Percentiles rank a stretch among this genome's conserved stretches.
phyloP scores from a whole-genome alignment of 2,797 vertebrate genomes.

The Jordanella pulchra region DNA sequence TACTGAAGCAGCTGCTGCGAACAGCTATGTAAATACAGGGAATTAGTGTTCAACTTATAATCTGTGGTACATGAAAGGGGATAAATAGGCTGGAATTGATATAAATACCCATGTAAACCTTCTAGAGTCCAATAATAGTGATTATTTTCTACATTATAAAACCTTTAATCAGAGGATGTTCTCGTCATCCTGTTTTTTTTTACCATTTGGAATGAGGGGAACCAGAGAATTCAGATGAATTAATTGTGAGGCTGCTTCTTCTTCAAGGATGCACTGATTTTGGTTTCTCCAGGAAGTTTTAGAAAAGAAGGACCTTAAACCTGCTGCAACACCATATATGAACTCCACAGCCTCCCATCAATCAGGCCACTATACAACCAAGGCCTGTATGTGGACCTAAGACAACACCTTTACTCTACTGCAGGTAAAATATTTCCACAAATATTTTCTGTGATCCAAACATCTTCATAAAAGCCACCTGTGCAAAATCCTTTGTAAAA shows the following conservation, averaged over 20 bases:
- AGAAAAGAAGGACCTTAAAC: constrained; percentile 42
- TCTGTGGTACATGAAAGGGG: not conserved
- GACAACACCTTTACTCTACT: constrained; percentile 27
- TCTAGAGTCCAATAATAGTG: not conserved
- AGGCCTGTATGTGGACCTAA: constrained; percentile 52
- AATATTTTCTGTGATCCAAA: not conserved
- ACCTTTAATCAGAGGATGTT: not conserved
- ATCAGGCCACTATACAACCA: constrained; percentile 57
- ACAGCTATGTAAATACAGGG: not conserved
- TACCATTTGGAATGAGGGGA: not conserved
- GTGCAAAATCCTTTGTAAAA: not conserved
- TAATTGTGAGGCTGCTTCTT: constrained; percentile 47
- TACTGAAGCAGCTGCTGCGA: not conserved
- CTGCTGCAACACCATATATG: constrained; percentile 76
- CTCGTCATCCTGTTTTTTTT: not conserved
- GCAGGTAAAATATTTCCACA: not conserved
- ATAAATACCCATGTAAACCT: not conserved
- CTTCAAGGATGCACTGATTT: constrained; percentile 63
- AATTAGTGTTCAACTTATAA: not conserved
- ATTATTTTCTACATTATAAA: too few relatives aligned
- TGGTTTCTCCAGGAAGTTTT: constrained; percentile 42
- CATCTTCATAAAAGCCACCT: not conserved
- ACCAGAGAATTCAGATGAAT: not conserved
- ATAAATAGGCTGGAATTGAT: not conserved
- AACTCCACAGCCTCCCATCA: constrained; percentile 63